Base-by-base conservation (phyloP, 2,888 invertebrate species). In the Idaea aversata region DNA sequence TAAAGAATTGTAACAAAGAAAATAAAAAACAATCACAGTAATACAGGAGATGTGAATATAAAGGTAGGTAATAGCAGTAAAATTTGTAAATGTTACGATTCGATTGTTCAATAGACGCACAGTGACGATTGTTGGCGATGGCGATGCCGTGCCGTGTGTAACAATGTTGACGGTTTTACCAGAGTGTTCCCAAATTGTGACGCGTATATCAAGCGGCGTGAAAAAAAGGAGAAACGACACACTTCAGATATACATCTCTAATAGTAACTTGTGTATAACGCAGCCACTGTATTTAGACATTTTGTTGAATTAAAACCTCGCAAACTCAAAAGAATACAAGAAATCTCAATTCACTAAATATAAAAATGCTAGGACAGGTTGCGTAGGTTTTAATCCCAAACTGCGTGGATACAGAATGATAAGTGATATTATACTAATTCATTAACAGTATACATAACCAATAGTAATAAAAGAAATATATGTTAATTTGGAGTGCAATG, bases 121-220 rank as follows among this genome's bases (percentile, higher is more conserved):
- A 66, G 87, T 86, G 84, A 82, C 83, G 80, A 10, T 58, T 82
- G 84, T 80, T 47, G 47, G 47, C 10, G 47, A 47, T 47, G 47
- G 47, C 13, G 47, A 47, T 47, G 47, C 47, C 47, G 47, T 47
- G 47, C 47, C 47, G 47, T 13, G 47, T 47, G 47, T 47, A 0
- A 7, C 47, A 80, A 86, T 86, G 84, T 84, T 77, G 84, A 86
- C 83, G 85, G 84, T 87, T 86, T 91, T 92, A 93, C 91, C 93
- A 93, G 25, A 25, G 93, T 91, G 91, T 93, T 66, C 86, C 91
- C 87, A 88, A 88, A 91, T 83, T 84, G 91, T 93, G 91, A 88
- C 91, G 91, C 88, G 87, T 76, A 78, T 82, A 88, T 91, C 91
- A 91, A 93, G 93, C 93, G 92, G 93, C 93, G 93, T 93, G 93